Conservation (phyloP, 2,797 vertebrate genomes). For the Chaenodraco wilsoni region DNA sequence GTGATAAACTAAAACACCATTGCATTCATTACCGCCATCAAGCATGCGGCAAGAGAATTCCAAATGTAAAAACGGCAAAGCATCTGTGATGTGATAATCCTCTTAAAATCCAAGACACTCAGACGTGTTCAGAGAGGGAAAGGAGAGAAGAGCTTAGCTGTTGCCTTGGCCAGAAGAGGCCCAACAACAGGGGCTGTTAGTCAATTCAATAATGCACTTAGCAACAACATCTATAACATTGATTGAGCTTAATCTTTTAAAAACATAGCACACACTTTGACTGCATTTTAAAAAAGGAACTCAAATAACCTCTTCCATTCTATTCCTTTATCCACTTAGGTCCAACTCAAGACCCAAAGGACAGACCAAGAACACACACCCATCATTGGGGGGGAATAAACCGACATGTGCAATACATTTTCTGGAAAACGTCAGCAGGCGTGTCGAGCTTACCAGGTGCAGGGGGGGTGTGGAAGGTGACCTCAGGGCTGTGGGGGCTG, state of each 20-base stretch:
- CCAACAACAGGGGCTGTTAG: slow-evolving; percentile 39
- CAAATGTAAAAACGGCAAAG: slow-evolving; percentile 29
- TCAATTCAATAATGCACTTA: slow-evolving; percentile 28
- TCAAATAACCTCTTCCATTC: not conserved
- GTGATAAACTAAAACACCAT: slow-evolving; percentile 40
- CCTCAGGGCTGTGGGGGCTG: slow-evolving; percentile 91
- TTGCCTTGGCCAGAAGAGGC: slow-evolving; percentile 53
- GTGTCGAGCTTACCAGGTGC: slow-evolving; percentile 85
- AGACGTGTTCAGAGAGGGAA: slow-evolving; percentile 34
- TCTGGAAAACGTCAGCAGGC: not conserved
- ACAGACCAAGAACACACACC: not conserved
- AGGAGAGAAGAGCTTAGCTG: slow-evolving; percentile 38
- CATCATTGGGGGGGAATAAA: not conserved
- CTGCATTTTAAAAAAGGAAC: not conserved
- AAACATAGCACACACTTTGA: no score
- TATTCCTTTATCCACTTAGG: not conserved
- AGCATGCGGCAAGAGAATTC: slow-evolving; percentile 12
- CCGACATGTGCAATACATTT: not conserved
- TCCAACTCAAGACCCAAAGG: not conserved
- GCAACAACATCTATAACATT: slow-evolving; percentile 12
- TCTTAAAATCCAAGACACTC: slow-evolving; percentile 24
- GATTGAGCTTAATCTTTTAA: not conserved
- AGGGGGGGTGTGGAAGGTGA: slow-evolving; percentile 90
- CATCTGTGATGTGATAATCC: slow-evolving; percentile 38
- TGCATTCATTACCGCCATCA: slow-evolving; percentile 26